Base-by-base conservation (phyloP, 2,113 vertebrate species). In the Barbus barbus region DNA sequence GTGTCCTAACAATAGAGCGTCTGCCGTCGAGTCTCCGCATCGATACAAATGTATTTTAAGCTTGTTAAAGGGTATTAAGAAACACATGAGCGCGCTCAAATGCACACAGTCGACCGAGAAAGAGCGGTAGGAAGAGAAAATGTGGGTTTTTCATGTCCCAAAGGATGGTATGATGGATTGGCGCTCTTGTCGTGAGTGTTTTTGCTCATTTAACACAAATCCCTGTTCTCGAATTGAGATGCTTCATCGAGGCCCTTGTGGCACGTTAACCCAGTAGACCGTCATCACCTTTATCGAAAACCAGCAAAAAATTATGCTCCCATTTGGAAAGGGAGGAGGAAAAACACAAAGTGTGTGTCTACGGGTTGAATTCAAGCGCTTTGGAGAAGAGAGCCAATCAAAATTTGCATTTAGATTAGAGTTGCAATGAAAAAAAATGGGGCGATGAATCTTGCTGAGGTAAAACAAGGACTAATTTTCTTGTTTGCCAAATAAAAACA, bases 361-460 rank as follows among this genome's bases (percentile, higher is more conserved):
- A 16, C 0, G 44, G 92, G 90, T 91, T 85, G 92, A 91, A 89
- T 93, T 85, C 82, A 61, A 60, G 60, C 33, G 12, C 28, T 46
- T 71, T 89, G 81, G 90, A 91, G 88, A 90, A 89, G 86, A 81
- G 87, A 91, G 46, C 92, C 91, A 91, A 92, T 90, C 87, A 69
- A 87, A 93, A 95, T 95, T 95, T 95, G 93, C 94, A 95, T 95
- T 94, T 95, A 95, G 93, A 95, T 95, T 91, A 94, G 92, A 90
- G 89, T 90, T 90, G 91, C 95, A 94, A 94, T 93, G 93, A 91
- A 92, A 93, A 93, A 95, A 93, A 92, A 84, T 90, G 87, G 51
- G 85, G 84, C 80, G 88, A 93, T 92, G 91, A 94, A 92, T 95
- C 90, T 89, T 82, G 88, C 84, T 86, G 86, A 85, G 87, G 90